phyloP scores from a whole-genome alignment of 2,888 invertebrate genomes.

The Lasioglossum leucozonium region DNA sequence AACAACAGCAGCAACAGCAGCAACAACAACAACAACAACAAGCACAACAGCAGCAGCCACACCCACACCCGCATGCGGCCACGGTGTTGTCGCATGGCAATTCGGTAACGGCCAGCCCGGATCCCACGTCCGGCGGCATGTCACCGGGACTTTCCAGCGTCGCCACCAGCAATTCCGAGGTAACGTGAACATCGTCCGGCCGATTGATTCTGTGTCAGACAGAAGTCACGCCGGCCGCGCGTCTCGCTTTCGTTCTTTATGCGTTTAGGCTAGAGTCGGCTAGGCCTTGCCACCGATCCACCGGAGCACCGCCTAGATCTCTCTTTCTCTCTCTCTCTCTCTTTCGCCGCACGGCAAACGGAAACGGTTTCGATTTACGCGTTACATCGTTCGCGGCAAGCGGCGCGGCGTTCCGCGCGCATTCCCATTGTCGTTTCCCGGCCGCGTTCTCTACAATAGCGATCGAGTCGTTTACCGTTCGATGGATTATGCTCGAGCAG shows the following conservation, averaged over 20 bases:
- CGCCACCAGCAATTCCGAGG: constrained; percentile 93
- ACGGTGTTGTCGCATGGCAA: constrained; percentile 73
- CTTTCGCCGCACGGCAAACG: background rate
- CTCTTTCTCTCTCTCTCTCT: background rate
- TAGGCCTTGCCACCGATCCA: too few species aligned
- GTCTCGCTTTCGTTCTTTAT: background rate
- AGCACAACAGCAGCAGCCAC: constrained; percentile 23
- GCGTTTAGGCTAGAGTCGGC: background rate
- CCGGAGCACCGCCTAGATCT: background rate
- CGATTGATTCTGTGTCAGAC: background rate
- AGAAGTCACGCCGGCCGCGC: background rate
- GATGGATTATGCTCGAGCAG: background rate
- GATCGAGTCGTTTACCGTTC: background rate
- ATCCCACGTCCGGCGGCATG: constrained; percentile 84
- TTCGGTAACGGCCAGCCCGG: constrained; percentile 82
- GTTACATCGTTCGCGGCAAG: too few species aligned
- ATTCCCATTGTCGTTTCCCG: background rate
- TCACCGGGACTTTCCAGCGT: constrained; percentile 91
- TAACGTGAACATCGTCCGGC: constrained; percentile 82
- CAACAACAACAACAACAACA: background rate
- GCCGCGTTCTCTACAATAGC: background rate
- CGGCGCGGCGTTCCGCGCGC: background rate
- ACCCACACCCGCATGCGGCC: constrained; percentile 47
- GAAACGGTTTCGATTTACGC: background rate
- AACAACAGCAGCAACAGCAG: background rate